Percentiles rank a stretch among this genome's conserved stretches.
Evolutionary conservation across 2,797 vertebrate species (phyloP).

Genomic region (Luscinia megarhynchos): DNA sequence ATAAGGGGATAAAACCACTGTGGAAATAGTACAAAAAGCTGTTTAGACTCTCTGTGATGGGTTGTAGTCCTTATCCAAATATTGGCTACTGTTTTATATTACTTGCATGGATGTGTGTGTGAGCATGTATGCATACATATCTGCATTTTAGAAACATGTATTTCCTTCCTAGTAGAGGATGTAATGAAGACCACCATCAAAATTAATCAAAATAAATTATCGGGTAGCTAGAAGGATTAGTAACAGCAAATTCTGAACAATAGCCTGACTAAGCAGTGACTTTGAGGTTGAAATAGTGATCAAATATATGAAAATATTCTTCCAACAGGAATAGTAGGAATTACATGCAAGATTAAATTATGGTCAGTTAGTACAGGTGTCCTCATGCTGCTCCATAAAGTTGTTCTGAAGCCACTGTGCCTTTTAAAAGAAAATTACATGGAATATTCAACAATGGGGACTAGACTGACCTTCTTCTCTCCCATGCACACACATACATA

Average conservation of each 20-base stretch:
- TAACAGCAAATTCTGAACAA: background rate
- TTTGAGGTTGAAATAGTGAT: background rate
- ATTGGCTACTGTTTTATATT: background rate
- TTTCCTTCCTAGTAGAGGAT: background rate
- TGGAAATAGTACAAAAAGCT: background rate
- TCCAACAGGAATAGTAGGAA: background rate
- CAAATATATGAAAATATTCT: background rate
- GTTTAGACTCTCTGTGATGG: background rate
- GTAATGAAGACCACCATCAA: background rate
- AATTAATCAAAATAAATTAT: background rate
- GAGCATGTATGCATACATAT: background rate
- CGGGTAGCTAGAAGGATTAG: background rate
- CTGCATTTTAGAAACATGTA: background rate
- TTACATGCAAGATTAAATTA: background rate
- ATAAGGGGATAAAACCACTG: background rate
- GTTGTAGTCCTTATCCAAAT: background rate
- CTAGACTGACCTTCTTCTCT: background rate
- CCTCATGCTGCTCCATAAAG: background rate
- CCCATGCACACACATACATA: accelerated
- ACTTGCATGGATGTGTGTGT: background rate
- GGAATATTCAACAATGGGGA: background rate
- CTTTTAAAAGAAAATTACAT: background rate
- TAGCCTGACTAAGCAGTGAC: background rate
- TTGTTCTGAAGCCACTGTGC: background rate
- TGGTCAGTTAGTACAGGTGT: background rate